Base-by-base conservation (phyloP, 2,113 vertebrate genomes). In the Lampris megalopsis region DNA sequence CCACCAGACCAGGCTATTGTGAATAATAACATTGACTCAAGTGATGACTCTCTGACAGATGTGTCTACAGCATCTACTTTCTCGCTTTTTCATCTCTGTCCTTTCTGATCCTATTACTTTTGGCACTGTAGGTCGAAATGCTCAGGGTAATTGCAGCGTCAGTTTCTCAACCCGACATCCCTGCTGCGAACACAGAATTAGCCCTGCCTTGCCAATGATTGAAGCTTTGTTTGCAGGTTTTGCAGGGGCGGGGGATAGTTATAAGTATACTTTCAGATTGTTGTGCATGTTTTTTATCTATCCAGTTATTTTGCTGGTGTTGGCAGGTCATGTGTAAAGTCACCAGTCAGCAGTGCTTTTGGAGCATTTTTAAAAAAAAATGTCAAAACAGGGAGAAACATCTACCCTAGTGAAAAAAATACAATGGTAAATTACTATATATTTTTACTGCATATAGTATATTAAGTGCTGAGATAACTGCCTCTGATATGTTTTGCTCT, bases 121-220 rank as follows among this genome's bases (percentile, higher is more conserved):
- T 75, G 80, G 73, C 66, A 60, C 71, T 52, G 68, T 86, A 67
- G 58, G 91, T 90, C 77, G 75, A 83, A 89, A 86, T 81, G 77
- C 63, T 53, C 49, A 43, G 69, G 64, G 60, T 77, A 56, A 82
- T 74, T 69, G 38, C 42, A 35, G 56, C 72, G 70, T 84, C 71
- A 80, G 63, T 82, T 71, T 79, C 75, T 75, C 72, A 73, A 72
- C 81, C 68, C 64, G 36, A 63, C 85, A 77, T 77, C 77, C 82
- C 86, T 10, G 52, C 57, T 80, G 79, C 89, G 80, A 56, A 73
- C 68, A 71, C 73, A 80, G 73, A 24, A 84, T 82, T 80, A 72
- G 69, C 59, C 36, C 71, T 63, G 63, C 61, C 49, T 63, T 5
- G 37, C 42, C 38, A 35, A 3, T 50, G 43, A 66, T 24, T 52